These are phyloP conservation scores for Macaca fascicularis DNA, from an alignment of 2,113 vertebrate species.

Conservation along the genomic window DNA sequence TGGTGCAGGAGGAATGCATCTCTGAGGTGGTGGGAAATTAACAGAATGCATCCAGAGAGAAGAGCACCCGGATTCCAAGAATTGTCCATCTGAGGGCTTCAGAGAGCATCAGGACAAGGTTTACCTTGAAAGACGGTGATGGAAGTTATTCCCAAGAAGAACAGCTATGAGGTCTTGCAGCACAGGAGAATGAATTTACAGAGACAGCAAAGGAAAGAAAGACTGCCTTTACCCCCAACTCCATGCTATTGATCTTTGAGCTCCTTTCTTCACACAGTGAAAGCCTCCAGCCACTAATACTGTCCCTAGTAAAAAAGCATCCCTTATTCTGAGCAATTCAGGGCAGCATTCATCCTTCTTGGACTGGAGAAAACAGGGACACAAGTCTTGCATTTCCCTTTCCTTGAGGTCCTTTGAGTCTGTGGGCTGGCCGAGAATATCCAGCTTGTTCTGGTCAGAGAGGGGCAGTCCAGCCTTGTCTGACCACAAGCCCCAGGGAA, in stretches of 20 bases:
- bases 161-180: not conserved
- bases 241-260: not conserved
- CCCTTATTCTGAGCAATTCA: not conserved
- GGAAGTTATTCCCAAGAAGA: not conserved
- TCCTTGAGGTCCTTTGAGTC: not conserved
- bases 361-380: not conserved
- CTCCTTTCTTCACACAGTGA: not conserved
- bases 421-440: not conserved
- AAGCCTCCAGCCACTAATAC: not conserved
- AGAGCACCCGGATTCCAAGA: not conserved
- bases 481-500: not conserved
- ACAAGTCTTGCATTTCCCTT: not conserved
- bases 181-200: not conserved
- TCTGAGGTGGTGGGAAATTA: not conserved
- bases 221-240: not conserved
- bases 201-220: not conserved
- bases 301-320: not conserved
- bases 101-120: not conserved
- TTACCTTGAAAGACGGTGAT: not conserved
- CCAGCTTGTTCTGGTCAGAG: not conserved
- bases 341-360: not conserved
- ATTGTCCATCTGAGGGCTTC: not conserved
- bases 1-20: not conserved
- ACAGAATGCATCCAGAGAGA: not conserved
- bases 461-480: not conserved